Conservation (phyloP, 2,797 vertebrate species). For the Neopelma chrysocephalum region DNA sequence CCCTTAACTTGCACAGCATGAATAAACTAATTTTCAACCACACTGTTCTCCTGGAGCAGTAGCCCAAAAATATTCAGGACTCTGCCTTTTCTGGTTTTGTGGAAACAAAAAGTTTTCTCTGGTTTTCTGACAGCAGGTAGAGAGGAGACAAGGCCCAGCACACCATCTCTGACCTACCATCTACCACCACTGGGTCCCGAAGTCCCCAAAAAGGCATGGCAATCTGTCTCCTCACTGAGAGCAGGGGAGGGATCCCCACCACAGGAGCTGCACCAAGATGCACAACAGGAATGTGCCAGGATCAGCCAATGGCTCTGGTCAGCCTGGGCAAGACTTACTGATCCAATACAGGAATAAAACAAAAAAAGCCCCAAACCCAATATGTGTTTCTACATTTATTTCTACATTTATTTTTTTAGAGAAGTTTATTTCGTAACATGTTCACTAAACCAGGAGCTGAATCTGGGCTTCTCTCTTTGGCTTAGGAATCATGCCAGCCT, state of each 20-base stretch:
- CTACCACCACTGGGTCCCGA: background rate
- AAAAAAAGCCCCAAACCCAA: background rate
- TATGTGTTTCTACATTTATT: background rate
- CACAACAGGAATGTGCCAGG: fast-evolving
- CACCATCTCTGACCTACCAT: background rate
- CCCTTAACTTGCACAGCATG: background rate
- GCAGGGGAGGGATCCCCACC: background rate
- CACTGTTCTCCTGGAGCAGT: background rate
- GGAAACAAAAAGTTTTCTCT: background rate
- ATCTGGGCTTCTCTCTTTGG: background rate
- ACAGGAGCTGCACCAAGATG: fast-evolving
- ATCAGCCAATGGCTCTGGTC: fast-evolving
- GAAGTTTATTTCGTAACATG: background rate
- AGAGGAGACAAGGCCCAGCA: background rate
- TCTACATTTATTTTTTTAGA: background rate
- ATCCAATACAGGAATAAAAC: background rate
- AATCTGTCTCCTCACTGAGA: background rate
- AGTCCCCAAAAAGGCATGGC: background rate
- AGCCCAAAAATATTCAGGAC: background rate
- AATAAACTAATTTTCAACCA: background rate
- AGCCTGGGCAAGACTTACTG: background rate
- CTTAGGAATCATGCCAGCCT: background rate
- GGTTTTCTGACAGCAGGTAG: background rate
- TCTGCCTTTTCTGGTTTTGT: background rate
- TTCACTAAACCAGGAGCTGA: fast-evolving